phyloP scores from a whole-genome alignment of 1,140 invertebrate species.

The Heliconius hermathena region DNA sequence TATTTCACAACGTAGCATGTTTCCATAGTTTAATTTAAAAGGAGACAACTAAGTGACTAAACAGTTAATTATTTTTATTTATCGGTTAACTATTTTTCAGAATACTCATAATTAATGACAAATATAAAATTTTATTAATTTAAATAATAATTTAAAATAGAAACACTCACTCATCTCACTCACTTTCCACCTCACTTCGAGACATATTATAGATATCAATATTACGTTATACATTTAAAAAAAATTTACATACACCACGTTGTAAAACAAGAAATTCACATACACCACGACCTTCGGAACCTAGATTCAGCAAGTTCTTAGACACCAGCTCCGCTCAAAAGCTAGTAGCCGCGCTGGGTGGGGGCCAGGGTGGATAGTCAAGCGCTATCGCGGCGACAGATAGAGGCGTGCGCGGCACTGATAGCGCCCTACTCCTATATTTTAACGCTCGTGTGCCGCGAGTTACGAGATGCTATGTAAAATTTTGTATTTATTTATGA shows the following conservation, averaged over 20 bases:
- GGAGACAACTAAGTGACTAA: no score
- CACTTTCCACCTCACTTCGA: no score
- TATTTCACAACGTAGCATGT: no score
- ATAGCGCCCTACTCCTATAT: constrained; percentile 50
- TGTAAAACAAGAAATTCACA: background rate
- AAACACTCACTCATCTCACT: no score
- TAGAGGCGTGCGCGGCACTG: constrained; percentile 55
- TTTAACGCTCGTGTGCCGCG: constrained; percentile 39
- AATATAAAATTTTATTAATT: no score
- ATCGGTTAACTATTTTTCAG: no score
- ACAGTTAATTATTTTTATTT: no score
- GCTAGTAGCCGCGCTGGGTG: constrained; percentile 25
- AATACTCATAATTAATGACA: no score
- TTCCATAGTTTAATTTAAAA: no score
- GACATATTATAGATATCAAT: no score
- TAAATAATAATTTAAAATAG: no score
- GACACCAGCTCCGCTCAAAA: constrained; percentile 17
- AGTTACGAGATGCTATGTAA: constrained; percentile 20
- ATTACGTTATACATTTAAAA: background rate
- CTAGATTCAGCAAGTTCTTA: background rate
- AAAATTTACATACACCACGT: background rate
- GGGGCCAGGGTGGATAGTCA: constrained; percentile 33
- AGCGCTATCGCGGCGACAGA: constrained; percentile 51
- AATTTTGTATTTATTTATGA: constrained; percentile 6
- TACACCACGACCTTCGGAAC: background rate